These are phyloP conservation scores for Prosapia bicincta DNA, from an alignment of 2,888 invertebrate genomes.

Conservation along the genomic window DNA sequence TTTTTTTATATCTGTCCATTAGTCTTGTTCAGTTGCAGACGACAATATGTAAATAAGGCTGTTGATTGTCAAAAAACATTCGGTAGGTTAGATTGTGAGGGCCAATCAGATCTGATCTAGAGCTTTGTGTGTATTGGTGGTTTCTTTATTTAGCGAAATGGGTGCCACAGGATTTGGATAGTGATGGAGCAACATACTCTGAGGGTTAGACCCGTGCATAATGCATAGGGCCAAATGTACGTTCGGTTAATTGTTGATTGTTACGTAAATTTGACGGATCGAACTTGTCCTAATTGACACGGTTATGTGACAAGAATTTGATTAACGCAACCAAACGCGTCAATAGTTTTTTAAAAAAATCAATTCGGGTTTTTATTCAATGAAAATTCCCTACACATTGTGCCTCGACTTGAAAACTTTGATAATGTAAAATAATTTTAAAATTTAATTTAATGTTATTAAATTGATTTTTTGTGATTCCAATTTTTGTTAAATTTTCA, in stretches of 20 bases:
- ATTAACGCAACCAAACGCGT: too few species aligned
- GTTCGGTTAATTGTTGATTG: background rate
- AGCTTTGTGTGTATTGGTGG: background rate
- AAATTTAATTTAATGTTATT: too few species aligned
- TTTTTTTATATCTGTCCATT: background rate
- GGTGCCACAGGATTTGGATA: too few species aligned
- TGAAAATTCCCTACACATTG: too few species aligned
- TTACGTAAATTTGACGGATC: background rate
- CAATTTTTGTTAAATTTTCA: too few species aligned
- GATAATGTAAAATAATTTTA: too few species aligned
- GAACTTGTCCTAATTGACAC: background rate
- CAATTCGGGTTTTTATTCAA: too few species aligned
- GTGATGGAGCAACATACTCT: too few species aligned
- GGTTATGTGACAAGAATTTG: too few species aligned
- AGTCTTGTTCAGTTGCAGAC: background rate
- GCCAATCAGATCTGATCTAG: background rate
- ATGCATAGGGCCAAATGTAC: background rate
- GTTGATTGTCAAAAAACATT: background rate
- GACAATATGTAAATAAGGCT: background rate
- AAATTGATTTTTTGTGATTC: too few species aligned
- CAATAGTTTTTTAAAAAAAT: too few species aligned
- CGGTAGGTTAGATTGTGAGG: background rate
- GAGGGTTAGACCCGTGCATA: background rate
- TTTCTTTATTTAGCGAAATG: background rate
- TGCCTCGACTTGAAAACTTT: too few species aligned